Evolutionary conservation across 2,888 invertebrate genomes (phyloP).

Genomic region (Ormyrus pomaceus): DNA sequence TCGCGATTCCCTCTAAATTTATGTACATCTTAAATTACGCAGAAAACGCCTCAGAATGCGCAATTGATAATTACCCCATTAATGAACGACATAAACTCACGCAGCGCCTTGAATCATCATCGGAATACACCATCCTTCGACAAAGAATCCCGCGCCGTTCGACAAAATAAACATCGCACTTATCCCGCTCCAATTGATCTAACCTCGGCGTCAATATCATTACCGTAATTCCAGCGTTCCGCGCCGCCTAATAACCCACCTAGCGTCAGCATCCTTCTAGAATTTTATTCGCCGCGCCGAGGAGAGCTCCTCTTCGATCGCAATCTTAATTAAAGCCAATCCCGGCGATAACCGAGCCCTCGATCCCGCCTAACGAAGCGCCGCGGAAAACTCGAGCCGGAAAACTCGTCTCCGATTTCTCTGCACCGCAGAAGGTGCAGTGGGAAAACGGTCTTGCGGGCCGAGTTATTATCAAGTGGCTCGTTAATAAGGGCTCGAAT

Average conservation of each 20-base stretch:
- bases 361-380: constrained; percentile 21
- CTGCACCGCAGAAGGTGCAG: background rate
- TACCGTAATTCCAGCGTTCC: too few species aligned
- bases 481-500: constrained; percentile 51
- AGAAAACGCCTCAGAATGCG: too few species aligned
- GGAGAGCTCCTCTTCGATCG: constrained; percentile 14
- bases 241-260: background rate
- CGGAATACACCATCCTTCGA: too few species aligned
- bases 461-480: constrained; percentile 17
- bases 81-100: too few species aligned
- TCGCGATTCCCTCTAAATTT: too few species aligned
- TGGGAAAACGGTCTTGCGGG: background rate
- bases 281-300: constrained; percentile 14
- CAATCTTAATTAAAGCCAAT: constrained; percentile 60
- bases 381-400: background rate
- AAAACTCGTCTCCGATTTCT: constrained; percentile 45
- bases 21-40: too few species aligned
- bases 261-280: background rate
- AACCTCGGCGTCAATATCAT: too few species aligned
- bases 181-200: too few species aligned
- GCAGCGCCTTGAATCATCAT: too few species aligned
- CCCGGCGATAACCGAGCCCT: constrained; percentile 10
- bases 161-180: too few species aligned
- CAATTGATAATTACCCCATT: too few species aligned
- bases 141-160: too few species aligned